Base-by-base conservation (phyloP, 2,797 vertebrate species). In the Rhinichthys osculus region DNA sequence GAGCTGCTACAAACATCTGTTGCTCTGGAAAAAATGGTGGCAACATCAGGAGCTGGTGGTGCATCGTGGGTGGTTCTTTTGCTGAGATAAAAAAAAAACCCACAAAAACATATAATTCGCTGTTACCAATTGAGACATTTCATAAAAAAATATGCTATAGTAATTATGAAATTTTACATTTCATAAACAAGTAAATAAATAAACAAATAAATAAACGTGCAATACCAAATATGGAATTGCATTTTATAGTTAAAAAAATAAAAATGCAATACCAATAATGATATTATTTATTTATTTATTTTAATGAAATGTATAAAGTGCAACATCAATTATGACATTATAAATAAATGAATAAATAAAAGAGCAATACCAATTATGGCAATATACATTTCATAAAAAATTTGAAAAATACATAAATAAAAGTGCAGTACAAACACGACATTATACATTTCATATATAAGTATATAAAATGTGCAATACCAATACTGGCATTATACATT, bases 1-100 rank as follows among this genome's bases (percentile, higher is more conserved):
- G 86, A 88, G 91, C 92, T 91, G 77, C 91, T 90, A 91, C 92
- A 87, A 92, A 94, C 95, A 96, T 96, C 95, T 96, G 95, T 92
- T 95, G 92, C 92, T 91, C 91, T 78, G 89, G 86, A 88, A 91
- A 80, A 90, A 59, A 50, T 38, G 50, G 76, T 38, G 19, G 52
- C 80, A 69, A 72, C 44, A 73, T 74, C 70, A 85, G 50, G 85
- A 72, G 66, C 23, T 67, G 40, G 47, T 76, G 62, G 44, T 40
- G 82, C 90, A 82, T 87, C 85, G 82, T 91, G 90, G 89, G 90
- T 91, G 88, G 89, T 67, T 86, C 52, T 64, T 40, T n/a, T 52
- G 30, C 35, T 73, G 54, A 14, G 82, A 76, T 50, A 78, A 70
- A 87, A 54, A 86, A 59, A 72, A 40, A 54, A 7, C 1, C 0